These are phyloP conservation scores for Drosophila formosana DNA, from an alignment of 2,888 invertebrate species.

Conservation along the genomic window DNA sequence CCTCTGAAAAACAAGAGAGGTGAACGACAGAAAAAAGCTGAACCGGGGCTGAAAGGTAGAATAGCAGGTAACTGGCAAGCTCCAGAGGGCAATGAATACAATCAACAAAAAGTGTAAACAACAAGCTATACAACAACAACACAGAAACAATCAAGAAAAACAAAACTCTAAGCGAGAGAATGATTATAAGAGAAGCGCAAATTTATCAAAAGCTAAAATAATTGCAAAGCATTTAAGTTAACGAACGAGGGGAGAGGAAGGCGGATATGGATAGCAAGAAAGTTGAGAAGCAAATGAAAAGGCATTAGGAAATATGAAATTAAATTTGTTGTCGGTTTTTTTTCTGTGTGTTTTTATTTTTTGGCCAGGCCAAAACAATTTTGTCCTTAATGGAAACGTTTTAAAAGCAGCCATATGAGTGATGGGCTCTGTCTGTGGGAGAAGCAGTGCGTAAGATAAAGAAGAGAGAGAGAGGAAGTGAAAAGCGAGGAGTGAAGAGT, in stretches of 20 bases:
- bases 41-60: not conserved
- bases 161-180: slow-evolving; percentile 15
- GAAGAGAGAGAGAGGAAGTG: not conserved
- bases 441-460: not conserved
- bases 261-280: not conserved
- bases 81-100: slow-evolving; percentile 70
- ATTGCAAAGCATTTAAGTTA: slow-evolving; percentile 57
- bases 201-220: slow-evolving; percentile 45
- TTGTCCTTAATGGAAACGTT: slow-evolving; percentile 54
- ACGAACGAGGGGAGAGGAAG: not conserved
- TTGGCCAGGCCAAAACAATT: slow-evolving; percentile 32
- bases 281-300: slow-evolving; percentile 35
- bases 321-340: slow-evolving; percentile 29
- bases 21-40: not conserved
- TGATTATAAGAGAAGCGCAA: slow-evolving; percentile 44
- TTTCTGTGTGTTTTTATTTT: not conserved
- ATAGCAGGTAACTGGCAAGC: slow-evolving; percentile 41
- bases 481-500: slow-evolving; percentile 8
- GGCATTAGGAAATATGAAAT: slow-evolving; percentile 48
- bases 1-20: slow-evolving; percentile 7
- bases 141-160: slow-evolving; percentile 12
- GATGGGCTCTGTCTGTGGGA: slow-evolving; percentile 1
- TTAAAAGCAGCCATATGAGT: slow-evolving; percentile 14
- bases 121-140: slow-evolving; percentile 33
- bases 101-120: slow-evolving; percentile 65